These are phyloP conservation scores for Heterodera carotae DNA, from an alignment of 1,140 invertebrate genomes.

Conservation along the genomic window DNA sequence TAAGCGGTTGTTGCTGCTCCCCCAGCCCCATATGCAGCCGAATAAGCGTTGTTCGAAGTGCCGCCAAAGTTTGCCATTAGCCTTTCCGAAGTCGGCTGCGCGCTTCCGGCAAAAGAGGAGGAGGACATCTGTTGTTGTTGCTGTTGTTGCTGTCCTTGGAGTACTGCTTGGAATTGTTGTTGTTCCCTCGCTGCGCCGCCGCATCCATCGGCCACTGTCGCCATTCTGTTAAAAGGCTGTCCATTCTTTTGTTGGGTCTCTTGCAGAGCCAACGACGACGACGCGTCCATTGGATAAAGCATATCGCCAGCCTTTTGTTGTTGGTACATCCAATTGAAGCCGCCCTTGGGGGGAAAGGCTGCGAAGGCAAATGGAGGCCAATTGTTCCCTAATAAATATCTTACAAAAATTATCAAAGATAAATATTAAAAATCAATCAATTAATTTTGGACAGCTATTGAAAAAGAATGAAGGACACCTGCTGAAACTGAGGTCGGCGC, in stretches of 20 bases:
- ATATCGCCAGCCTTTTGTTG: neutral
- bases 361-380: neutral
- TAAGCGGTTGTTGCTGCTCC: neutral
- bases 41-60: neutral
- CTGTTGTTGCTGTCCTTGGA: constrained; percentile 36
- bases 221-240: constrained; percentile 2
- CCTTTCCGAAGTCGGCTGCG: neutral
- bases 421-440: too few relatives aligned
- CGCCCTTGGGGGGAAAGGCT: constrained; percentile 22
- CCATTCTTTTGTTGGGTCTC: neutral
- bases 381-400: neutral
- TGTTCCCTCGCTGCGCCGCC: neutral
- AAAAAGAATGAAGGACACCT: too few relatives aligned
- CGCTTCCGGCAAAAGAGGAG: neutral
- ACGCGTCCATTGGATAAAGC: neutral
- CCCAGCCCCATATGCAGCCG: neutral
- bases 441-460: too few relatives aligned
- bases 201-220: neutral
- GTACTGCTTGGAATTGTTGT: constrained; percentile 8
- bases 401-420: constrained; percentile 50
- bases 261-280: neutral
- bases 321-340: neutral
- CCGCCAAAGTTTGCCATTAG: neutral
- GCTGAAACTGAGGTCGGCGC: constrained; percentile 40
- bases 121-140: constrained; percentile 3